Evolutionary conservation across 2,888 invertebrate species (phyloP), one percentile per base, ranked within the genome.

Genomic region (Polyommatus icarus): DNA sequence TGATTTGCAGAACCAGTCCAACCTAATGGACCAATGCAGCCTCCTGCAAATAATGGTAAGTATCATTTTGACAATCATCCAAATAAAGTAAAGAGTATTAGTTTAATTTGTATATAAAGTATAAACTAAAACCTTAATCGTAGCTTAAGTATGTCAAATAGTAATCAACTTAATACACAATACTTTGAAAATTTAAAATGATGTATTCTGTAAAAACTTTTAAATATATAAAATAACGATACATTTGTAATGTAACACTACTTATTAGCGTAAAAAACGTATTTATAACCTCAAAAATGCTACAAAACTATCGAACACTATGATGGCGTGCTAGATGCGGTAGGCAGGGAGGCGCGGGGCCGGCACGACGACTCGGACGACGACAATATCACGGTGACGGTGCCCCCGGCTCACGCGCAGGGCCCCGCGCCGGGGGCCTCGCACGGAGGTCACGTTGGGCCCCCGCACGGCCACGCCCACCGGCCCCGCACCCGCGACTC

Each of bases 331-430:
- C 8, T 67, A 76, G 71, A 76, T 50, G 79, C 77, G 76, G 73
- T 71, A 76, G 76, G 72, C 59, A 80, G 79, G 82, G 80, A 75
- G 81, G 79, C 77, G 83, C 79, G 80, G 82, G 82, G 79, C 80
- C 85, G 81, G 87, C 67, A 79, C 75, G 89, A 89, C 78, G 93
- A 95, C 83, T 95, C 94, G 71, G 95, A 95, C 86, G 95, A 95
- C 84, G 94, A 95, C 89, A 95, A 95, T 89, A 94, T 95, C 84
- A 95, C 95, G 77, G 94, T 95, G 81, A 95, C 91, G 81, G 92
- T 95, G 88, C 95, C 95, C 80, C 93, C 91, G 76, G 86, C 85
- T 82, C 81, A 83, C 79, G 80, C 81, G 80, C 84, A 83, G 77
- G 80, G 76, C 80, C 78, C 80, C 75, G 78, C 75, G 71, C 76